Percentiles rank a stretch among this genome's conserved stretches.
phyloP scores from a whole-genome alignment of 2,797 vertebrate species.

The Halcyon chelicuti region DNA sequence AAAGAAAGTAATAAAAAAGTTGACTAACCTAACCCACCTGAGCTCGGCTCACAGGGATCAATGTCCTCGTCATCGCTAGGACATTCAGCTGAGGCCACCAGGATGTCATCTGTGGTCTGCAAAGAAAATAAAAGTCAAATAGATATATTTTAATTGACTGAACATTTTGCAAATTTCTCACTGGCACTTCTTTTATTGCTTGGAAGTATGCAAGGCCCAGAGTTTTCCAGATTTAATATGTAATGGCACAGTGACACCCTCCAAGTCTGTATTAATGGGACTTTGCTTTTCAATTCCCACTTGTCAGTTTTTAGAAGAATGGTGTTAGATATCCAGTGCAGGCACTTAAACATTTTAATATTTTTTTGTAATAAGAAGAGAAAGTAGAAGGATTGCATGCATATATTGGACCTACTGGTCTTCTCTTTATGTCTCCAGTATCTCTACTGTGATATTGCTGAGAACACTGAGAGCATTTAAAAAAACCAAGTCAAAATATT shows the following conservation, averaged over 20 bases:
- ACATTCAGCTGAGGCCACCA: constrained; percentile 97
- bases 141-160: not conserved
- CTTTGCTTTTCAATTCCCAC: constrained; percentile 48
- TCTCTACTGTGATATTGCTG: not conserved
- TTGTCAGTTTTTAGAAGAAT: constrained; percentile 35
- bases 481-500: constrained; percentile 25
- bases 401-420: not conserved
- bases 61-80: constrained; percentile 99
- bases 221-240: not conserved
- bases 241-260: not conserved
- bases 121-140: constrained; percentile 65
- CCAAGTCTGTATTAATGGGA: not conserved
- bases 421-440: not conserved
- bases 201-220: not conserved
- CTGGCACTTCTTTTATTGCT: not conserved
- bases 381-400: not conserved
- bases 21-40: constrained; percentile 99
- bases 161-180: not conserved
- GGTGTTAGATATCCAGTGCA: not conserved
- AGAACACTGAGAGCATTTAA: constrained; percentile 1
- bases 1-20: constrained; percentile 94
- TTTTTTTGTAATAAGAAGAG: not conserved
- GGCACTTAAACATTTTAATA: not conserved
- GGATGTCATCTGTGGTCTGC: constrained; percentile 93
- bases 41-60: constrained; percentile 99